Conservation (phyloP, 2,797 vertebrate species). For the Macroramphosus scolopax region DNA sequence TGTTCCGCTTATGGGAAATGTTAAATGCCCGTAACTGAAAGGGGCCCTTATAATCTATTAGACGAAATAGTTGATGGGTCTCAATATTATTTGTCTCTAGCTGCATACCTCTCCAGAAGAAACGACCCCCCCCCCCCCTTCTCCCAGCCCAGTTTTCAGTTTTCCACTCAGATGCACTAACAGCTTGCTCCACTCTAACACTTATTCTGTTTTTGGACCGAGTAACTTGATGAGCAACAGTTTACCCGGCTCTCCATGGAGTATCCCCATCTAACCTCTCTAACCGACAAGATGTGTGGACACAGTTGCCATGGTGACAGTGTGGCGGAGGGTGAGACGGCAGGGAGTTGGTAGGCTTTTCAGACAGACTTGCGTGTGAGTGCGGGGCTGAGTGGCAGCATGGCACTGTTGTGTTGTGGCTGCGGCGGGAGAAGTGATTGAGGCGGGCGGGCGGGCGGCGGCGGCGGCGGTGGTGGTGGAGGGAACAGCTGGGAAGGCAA, state of each 20-base stretch:
- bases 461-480: conserved; percentile 14
- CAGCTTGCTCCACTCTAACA: conserved; percentile 63
- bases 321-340: conserved; percentile 70
- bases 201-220: conserved; percentile 66
- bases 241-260: conserved; percentile 60
- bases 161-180: conserved; percentile 65
- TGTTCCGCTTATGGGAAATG: too few species aligned
- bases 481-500: conserved; percentile 72
- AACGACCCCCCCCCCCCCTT: too few species aligned
- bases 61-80: too few species aligned
- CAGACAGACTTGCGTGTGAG: conserved; percentile 74
- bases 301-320: conserved; percentile 82
- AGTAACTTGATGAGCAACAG: conserved; percentile 67
- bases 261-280: conserved; percentile 75
- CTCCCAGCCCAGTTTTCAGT: conserved; percentile 50
- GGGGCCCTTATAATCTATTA: too few species aligned
- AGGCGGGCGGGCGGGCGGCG: conserved; percentile 11
- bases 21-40: too few species aligned
- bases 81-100: too few species aligned
- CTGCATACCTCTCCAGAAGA: too few species aligned
- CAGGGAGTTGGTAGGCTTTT: conserved; percentile 72
- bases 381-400: conserved; percentile 62
- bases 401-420: conserved; percentile 40
- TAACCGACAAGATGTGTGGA: conserved; percentile 57
- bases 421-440: conserved; percentile 47